Evolutionary conservation across 1,140 invertebrate species (phyloP).

Genomic region (Drosophila kohkoa): DNA sequence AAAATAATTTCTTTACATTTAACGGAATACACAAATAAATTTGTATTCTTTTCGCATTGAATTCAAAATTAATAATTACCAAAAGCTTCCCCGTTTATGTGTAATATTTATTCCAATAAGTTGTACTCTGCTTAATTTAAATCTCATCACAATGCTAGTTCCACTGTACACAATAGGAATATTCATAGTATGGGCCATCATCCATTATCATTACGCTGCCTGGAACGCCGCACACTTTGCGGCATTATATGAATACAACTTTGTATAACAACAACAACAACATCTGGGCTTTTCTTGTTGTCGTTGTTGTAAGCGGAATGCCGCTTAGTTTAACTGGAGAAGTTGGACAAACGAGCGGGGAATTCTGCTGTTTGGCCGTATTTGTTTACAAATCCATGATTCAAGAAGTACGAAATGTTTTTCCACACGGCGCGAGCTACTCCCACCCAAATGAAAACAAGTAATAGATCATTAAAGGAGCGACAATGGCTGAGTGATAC

Average conservation of each 20-base stretch:
- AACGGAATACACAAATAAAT: too few species aligned
- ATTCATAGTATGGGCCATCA: constrained; percentile 43
- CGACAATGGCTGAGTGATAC: neutral
- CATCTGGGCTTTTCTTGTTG: constrained; percentile 5
- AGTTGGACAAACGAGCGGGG: neutral
- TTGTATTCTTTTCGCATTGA: too few species aligned
- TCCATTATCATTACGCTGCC: constrained; percentile 67
- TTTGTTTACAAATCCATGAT: constrained; percentile 83
- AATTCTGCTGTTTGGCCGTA: constrained; percentile 43
- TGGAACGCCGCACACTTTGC: constrained; percentile 65
- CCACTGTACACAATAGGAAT: constrained; percentile 45
- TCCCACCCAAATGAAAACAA: constrained; percentile 19
- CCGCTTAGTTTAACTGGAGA: constrained; percentile 11
- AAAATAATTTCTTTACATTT: too few species aligned
- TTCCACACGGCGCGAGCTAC: constrained; percentile 46
- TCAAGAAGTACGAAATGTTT: constrained; percentile 77
- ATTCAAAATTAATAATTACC: too few species aligned
- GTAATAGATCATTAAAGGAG: neutral
- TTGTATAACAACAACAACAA: neutral
- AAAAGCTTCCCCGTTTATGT: too few species aligned
- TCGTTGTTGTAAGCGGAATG: constrained; percentile 38
- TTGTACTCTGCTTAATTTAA: neutral
- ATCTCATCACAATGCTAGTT: neutral
- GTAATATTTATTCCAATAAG: neutral
- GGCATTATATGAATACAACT: constrained; percentile 25